Evolutionary conservation across 2,797 vertebrate species (phyloP).

Genomic region (Sardinella longiceps): DNA sequence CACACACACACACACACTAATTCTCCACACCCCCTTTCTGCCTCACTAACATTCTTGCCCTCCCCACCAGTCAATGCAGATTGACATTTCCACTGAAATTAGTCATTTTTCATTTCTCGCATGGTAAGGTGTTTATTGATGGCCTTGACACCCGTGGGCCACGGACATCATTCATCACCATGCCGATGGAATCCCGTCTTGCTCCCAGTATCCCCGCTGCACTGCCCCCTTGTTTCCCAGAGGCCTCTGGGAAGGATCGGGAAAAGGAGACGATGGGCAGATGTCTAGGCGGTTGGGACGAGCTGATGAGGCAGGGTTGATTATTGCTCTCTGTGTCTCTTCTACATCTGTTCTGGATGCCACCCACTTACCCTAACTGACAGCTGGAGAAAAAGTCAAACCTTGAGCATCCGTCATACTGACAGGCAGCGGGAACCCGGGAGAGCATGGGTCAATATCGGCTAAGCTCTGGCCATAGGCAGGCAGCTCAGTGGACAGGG

Average conservation of each 20-base stretch:
- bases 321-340: slow-evolving; percentile 42
- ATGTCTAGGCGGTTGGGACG: slow-evolving; percentile 25
- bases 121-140: slow-evolving; percentile 47
- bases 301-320: slow-evolving; percentile 45
- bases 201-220: background rate
- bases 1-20: background rate
- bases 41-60: slow-evolving; percentile 13
- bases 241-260: background rate
- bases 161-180: slow-evolving; percentile 41
- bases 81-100: slow-evolving; percentile 43
- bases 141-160: slow-evolving; percentile 42
- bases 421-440: slow-evolving; percentile 38
- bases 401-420: slow-evolving; percentile 53
- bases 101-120: slow-evolving; percentile 50
- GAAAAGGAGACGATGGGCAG: background rate
- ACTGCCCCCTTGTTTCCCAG: background rate
- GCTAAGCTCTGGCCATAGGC: background rate
- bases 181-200: background rate
- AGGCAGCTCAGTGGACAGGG: background rate
- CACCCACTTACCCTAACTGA: slow-evolving; percentile 29
- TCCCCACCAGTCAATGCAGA: slow-evolving; percentile 19
- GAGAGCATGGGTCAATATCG: background rate
- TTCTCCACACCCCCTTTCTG: background rate
- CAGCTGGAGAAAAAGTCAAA: slow-evolving; percentile 29
- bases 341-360: slow-evolving; percentile 42